These are phyloP conservation scores for Clarias batrachus DNA, from an alignment of 2,113 vertebrate species.

Conservation along the genomic window DNA sequence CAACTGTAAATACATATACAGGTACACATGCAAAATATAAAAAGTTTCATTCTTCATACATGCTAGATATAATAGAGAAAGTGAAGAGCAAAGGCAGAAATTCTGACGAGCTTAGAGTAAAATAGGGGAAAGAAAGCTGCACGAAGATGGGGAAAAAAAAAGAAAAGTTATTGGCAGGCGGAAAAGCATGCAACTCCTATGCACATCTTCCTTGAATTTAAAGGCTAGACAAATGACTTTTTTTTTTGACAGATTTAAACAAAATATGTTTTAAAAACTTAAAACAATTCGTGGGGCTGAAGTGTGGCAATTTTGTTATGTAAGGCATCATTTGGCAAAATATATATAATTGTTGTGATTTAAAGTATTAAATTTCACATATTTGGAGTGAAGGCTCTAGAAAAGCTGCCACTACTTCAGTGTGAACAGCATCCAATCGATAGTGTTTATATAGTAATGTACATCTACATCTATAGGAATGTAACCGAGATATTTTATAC, in stretches of 20 bases:
- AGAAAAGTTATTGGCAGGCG: not conserved
- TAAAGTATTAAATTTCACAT: not conserved
- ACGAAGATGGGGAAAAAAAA: constrained; percentile 17
- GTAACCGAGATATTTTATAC: not conserved
- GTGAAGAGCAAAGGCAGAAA: constrained; percentile 33
- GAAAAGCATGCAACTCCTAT: constrained; percentile 6
- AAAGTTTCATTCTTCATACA: constrained; percentile 42
- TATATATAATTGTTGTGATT: not conserved
- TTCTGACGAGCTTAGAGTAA: constrained; percentile 50
- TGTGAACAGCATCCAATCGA: not conserved
- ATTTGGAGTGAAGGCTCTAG: constrained; percentile 7
- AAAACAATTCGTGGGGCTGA: not conserved
- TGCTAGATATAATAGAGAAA: constrained; percentile 51
- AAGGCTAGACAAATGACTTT: not conserved
- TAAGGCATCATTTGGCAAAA: constrained; percentile 24
- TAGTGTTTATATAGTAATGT: not conserved
- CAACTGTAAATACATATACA: constrained; percentile 14
- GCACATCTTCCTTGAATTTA: constrained; percentile 22
- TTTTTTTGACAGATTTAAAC: not conserved
- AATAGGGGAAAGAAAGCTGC: not conserved
- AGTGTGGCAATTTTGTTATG: not conserved
- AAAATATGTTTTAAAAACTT: not conserved
- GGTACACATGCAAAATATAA: not conserved
- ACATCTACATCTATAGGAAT: not conserved
- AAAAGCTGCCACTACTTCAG: constrained; percentile 1